A percentile compares a stretch with the other conserved stretches of the same genome.
These are phyloP conservation scores for Rhopalosiphum maidis DNA, from an alignment of 1,140 invertebrate genomes.

Conservation along the genomic window DNA sequence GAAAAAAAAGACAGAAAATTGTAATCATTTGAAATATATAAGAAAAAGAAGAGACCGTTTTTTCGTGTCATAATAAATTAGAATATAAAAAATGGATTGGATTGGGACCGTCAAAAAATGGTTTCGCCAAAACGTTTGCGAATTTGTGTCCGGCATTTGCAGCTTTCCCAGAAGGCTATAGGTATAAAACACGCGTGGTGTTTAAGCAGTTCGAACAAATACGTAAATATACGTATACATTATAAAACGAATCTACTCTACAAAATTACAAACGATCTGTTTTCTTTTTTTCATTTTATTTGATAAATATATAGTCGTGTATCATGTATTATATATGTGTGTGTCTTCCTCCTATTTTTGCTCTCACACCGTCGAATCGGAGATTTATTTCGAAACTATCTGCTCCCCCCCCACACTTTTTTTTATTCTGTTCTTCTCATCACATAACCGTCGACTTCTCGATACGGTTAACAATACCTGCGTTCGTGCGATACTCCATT, in stretches of 20 bases:
- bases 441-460: neutral
- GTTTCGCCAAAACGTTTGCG: neutral
- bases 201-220: slow-evolving; percentile 25
- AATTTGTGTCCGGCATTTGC: neutral
- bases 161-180: neutral
- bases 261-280: slow-evolving; percentile 5
- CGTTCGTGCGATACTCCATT: neutral
- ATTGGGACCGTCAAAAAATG: neutral
- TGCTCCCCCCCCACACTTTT: neutral
- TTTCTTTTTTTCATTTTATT: neutral
- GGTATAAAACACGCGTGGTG: neutral
- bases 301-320: slow-evolving; percentile 1
- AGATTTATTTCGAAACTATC: slow-evolving; percentile 1
- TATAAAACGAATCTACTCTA: neutral
- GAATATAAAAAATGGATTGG: neutral
- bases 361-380: neutral
- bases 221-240: neutral
- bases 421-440: neutral
- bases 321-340: neutral
- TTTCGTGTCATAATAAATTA: slow-evolving; percentile 22
- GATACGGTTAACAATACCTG: neutral
- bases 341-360: neutral
- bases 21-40: neutral
- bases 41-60: neutral
- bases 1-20: neutral